Conservation (phyloP, 2,888 invertebrate genomes). For the Metopia argyrocephala region DNA sequence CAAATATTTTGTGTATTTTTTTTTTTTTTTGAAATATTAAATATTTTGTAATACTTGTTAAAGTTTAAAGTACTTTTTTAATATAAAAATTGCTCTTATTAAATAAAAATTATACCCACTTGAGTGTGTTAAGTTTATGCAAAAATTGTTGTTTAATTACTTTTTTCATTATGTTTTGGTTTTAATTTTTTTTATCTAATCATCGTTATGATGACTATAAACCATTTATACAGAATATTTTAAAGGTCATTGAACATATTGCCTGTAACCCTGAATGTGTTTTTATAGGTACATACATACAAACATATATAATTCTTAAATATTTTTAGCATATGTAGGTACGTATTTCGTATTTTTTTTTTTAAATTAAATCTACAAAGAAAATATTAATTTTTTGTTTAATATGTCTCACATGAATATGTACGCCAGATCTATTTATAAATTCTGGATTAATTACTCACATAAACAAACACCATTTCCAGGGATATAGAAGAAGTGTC, state of each 20-base stretch:
- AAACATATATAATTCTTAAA: neutral
- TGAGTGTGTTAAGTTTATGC: neutral
- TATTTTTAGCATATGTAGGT: neutral
- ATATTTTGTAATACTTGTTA: slow-evolving; percentile 3
- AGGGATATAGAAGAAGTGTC: neutral
- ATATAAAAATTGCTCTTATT: neutral
- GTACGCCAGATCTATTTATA: too few species aligned
- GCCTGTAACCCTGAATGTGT: slow-evolving; percentile 36
- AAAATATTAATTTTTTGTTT: neutral
- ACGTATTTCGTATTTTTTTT: neutral
- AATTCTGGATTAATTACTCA: neutral
- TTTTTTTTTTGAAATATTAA: neutral
- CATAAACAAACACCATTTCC: neutral
- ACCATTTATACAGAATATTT: slow-evolving; percentile 19
- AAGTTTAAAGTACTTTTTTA: neutral
- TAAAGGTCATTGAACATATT: slow-evolving; percentile 60
- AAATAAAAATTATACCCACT: neutral
- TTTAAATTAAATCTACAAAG: neutral
- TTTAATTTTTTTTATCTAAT: slow-evolving; percentile 26
- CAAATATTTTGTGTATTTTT: neutral
- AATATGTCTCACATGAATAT: neutral
- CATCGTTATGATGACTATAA: slow-evolving; percentile 15
- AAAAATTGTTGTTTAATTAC: neutral
- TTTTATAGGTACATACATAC: too few species aligned
- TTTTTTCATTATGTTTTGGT: neutral